phyloP scores from a whole-genome alignment of 2,113 vertebrate genomes.

The Lophura nycthemera region DNA sequence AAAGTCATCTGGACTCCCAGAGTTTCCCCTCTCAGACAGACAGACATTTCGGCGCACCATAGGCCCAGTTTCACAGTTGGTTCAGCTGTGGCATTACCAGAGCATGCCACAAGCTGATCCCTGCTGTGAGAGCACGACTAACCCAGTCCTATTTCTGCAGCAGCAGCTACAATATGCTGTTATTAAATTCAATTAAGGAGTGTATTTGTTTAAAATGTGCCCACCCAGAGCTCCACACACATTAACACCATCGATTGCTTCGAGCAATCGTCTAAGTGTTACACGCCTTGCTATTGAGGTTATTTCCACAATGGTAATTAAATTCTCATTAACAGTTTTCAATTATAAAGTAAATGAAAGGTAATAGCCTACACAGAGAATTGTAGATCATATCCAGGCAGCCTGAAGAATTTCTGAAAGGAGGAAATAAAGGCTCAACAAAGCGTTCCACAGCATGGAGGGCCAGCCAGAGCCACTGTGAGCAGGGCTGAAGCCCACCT shows the following conservation, averaged over 20 bases:
- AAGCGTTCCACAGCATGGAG: background rate
- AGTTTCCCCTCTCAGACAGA: background rate
- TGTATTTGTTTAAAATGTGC: background rate
- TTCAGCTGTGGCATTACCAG: accelerated
- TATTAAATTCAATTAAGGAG: background rate
- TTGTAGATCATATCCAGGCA: background rate
- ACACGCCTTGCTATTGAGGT: accelerated
- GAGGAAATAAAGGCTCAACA: background rate
- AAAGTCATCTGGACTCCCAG: background rate
- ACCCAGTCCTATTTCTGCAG: background rate
- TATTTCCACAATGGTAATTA: slow-evolving; percentile 24
- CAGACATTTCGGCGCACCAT: accelerated
- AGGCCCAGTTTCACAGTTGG: background rate
- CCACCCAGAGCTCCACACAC: background rate
- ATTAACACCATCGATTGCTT: background rate
- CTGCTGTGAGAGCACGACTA: background rate
- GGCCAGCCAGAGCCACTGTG: background rate
- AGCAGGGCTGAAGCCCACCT: accelerated
- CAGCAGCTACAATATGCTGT: background rate
- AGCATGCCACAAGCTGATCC: background rate
- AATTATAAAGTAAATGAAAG: slow-evolving; percentile 13
- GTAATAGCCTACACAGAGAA: background rate
- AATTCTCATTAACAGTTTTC: slow-evolving; percentile 1
- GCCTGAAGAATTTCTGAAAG: background rate
- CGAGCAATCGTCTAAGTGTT: background rate